Percentiles rank a stretch among this genome's conserved stretches.
Evolutionary conservation across 37 sponge, comb jelly and placozoan species (phyloP).

Genomic region (Lycopodina hypogea): DNA sequence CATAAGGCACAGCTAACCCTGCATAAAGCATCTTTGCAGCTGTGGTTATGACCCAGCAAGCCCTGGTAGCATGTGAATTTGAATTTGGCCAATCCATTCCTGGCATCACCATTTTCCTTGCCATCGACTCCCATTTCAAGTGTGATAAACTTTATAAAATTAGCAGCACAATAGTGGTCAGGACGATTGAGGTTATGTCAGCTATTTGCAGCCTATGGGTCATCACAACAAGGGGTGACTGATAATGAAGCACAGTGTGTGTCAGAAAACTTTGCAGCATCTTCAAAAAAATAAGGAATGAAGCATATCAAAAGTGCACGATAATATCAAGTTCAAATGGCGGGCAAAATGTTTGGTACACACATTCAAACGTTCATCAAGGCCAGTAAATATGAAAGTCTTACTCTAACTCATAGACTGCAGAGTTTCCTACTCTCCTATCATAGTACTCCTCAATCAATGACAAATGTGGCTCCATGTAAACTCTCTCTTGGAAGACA

Average conservation of each 20-base stretch:
- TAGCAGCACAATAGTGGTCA: conserved; percentile 18
- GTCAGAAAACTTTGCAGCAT: conserved; percentile 21
- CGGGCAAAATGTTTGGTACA: conserved; percentile 45
- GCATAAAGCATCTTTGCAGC: conserved; percentile 11
- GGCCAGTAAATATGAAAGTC: not conserved
- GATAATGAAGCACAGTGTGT: conserved; percentile 59
- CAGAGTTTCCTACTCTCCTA: conserved; percentile 14
- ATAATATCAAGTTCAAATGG: conserved; percentile 42
- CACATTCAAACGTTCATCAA: conserved; percentile 33
- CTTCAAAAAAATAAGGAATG: conserved; percentile 20
- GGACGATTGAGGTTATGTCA: conserved; percentile 36
- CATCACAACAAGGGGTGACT: conserved; percentile 32
- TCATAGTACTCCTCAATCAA: conserved; percentile 24
- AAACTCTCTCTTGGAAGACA: no score
- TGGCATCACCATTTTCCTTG: conserved; percentile 27
- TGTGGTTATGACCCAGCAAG: conserved; percentile 12
- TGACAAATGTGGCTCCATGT: no score
- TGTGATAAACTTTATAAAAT: conserved; percentile 51
- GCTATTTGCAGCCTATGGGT: conserved; percentile 34
- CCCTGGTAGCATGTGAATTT: conserved; percentile 29
- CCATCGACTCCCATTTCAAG: conserved; percentile 36
- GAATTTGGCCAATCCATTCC: conserved; percentile 24
- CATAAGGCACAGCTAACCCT: not conserved
- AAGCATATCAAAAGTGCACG: conserved; percentile 41
- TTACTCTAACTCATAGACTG: conserved; percentile 5